Percentiles rank a stretch among this genome's conserved stretches.
These are phyloP conservation scores for Cygnus atratus DNA, from an alignment of 2,113 vertebrate species.

Conservation along the genomic window DNA sequence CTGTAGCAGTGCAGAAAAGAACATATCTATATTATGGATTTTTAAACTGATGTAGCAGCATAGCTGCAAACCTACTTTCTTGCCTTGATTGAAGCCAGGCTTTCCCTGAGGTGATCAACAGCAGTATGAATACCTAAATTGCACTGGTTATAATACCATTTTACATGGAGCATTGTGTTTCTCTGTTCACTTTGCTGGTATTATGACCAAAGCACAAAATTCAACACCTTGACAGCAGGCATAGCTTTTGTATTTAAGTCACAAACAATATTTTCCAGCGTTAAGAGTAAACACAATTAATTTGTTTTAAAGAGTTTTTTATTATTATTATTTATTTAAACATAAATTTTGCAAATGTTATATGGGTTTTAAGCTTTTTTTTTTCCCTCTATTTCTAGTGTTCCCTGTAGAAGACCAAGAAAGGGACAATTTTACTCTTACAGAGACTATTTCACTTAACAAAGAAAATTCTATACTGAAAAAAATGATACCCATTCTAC, in stretches of 20 bases:
- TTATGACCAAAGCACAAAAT: not conserved
- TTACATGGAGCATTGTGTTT: not conserved
- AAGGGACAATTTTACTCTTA: not conserved
- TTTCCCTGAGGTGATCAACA: not conserved
- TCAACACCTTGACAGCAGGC: not conserved
- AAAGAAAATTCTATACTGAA: not conserved
- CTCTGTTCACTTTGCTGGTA: not conserved
- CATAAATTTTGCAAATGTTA: not conserved
- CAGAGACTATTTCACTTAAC: not conserved
- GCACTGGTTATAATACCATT: not conserved
- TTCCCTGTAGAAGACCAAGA: not conserved
- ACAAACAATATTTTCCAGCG: not conserved
- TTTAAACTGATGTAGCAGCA: not conserved
- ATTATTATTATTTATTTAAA: not conserved
- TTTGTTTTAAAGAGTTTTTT: not conserved
- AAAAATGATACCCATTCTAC: not conserved
- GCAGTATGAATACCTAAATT: not conserved
- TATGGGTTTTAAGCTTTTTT: not conserved
- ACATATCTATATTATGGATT: not conserved
- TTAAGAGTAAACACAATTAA: not conserved
- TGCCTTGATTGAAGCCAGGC: not conserved
- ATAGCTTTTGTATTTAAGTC: not conserved
- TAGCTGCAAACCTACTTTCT: not conserved
- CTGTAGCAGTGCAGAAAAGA: not conserved
- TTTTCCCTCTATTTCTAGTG: not conserved